A percentile compares a stretch with the other conserved stretches of the same genome.
Conservation (phyloP, 2,113 vertebrate genomes). For the Montifringilla adamsi region DNA sequence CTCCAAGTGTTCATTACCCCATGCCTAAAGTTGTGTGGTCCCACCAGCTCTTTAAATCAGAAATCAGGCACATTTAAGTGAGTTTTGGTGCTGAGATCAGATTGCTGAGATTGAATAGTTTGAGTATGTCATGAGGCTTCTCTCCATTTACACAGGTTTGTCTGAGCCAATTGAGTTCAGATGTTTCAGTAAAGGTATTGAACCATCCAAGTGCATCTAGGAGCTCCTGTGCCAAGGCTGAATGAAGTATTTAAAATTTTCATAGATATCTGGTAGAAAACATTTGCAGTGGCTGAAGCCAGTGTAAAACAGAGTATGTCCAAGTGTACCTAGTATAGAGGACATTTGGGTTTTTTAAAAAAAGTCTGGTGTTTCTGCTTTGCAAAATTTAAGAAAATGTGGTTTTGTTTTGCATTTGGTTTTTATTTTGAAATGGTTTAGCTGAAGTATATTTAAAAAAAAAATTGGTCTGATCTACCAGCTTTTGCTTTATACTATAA, state of each 20-base stretch:
- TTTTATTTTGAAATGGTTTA: not conserved
- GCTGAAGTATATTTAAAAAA: not conserved
- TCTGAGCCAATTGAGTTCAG: not conserved
- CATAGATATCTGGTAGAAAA: not conserved
- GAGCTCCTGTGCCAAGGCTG: not conserved
- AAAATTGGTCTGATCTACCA: not conserved
- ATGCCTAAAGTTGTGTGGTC: not conserved
- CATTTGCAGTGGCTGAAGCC: not conserved
- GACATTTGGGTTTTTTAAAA: not conserved
- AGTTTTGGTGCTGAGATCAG: not conserved
- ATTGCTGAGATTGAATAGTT: not conserved
- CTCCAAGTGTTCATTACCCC: not conserved
- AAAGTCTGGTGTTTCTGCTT: not conserved
- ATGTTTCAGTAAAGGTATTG: not conserved
- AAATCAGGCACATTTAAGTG: rapidly evolving
- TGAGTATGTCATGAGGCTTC: not conserved
- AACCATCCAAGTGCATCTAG: not conserved
- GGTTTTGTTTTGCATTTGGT: not conserved
- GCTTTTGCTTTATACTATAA: not conserved
- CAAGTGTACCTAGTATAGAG: not conserved
- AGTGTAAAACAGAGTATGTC: not conserved
- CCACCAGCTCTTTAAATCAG: not conserved
- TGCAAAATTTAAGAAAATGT: not conserved
- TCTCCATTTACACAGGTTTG: not conserved
- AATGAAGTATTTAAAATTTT: not conserved